Evolutionary conservation across 2,797 vertebrate species (phyloP).

Genomic region (Sebastes matsubarae): DNA sequence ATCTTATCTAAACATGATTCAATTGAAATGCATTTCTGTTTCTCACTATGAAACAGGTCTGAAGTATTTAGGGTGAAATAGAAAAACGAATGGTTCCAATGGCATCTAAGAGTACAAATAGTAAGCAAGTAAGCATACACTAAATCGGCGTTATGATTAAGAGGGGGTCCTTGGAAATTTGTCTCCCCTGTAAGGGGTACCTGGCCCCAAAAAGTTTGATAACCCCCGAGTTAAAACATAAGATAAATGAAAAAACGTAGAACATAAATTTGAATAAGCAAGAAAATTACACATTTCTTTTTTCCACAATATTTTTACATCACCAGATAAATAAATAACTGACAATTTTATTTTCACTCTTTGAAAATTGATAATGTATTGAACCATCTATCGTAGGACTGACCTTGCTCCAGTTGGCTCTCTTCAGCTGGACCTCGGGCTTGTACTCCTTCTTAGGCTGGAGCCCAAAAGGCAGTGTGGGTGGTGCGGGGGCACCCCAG

Average conservation of each 20-base stretch:
- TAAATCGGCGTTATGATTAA: no score
- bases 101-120: no score
- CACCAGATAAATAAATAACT: not conserved
- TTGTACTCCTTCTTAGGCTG: constrained; percentile 88
- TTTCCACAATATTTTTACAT: not conserved
- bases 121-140: no score
- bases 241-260: not conserved
- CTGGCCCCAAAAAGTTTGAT: no score
- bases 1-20: no score
- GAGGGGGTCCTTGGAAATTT: no score
- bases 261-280: not conserved
- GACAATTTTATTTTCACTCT: not conserved
- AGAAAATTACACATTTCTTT: not conserved
- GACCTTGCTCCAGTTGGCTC: constrained; percentile 91
- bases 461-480: constrained; percentile 82
- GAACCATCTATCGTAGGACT: constrained; percentile 34
- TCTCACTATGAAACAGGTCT: no score
- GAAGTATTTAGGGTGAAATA: no score
- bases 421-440: constrained; percentile 86
- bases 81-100: no score
- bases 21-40: no score
- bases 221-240: no score
- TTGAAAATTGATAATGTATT: not conserved
- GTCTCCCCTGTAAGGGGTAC: no score
- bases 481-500: constrained; percentile 70